phyloP scores from a whole-genome alignment of 2,888 invertebrate genomes.

The Tromatobia lineatoria region DNA sequence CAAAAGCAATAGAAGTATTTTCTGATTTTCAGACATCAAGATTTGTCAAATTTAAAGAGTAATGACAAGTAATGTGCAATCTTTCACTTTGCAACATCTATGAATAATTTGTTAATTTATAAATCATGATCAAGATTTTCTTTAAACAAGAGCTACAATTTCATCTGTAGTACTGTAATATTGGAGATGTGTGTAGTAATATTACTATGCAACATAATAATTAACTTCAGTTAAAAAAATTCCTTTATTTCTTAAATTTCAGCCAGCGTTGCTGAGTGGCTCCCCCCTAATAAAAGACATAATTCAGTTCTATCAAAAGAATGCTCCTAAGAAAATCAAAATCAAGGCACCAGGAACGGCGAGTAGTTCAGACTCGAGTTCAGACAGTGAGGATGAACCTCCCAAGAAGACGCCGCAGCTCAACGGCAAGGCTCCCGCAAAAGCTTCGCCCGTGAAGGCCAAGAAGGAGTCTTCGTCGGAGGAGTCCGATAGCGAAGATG shows the following conservation, averaged over 20 bases:
- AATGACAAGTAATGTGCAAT: no score
- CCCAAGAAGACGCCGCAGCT: constrained; percentile 74
- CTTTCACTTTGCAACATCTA: no score
- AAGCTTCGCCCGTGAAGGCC: constrained; percentile 68
- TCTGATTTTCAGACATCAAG: no score
- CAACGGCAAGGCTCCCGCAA: constrained; percentile 75
- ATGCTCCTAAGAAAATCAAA: constrained; percentile 85
- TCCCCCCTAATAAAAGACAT: constrained; percentile 89
- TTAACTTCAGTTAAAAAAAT: no score
- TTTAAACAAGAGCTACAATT: no score
- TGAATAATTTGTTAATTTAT: no score
- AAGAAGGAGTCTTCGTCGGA: constrained; percentile 77
- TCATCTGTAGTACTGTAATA: no score
- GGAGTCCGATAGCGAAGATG: constrained; percentile 79
- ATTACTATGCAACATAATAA: no score
- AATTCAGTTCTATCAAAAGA: constrained; percentile 87
- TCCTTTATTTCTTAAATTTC: constrained; percentile 81
- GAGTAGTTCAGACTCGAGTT: constrained; percentile 83
- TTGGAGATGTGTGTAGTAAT: no score
- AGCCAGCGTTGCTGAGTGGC: constrained; percentile 89
- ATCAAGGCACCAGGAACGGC: constrained; percentile 78
- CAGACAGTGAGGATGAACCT: constrained; percentile 80
- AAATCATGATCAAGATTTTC: no score
- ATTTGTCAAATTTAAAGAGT: no score
- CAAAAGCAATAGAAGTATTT: no score